Conservation (phyloP, 2,888 invertebrate species). For the Pheosia tremula region DNA sequence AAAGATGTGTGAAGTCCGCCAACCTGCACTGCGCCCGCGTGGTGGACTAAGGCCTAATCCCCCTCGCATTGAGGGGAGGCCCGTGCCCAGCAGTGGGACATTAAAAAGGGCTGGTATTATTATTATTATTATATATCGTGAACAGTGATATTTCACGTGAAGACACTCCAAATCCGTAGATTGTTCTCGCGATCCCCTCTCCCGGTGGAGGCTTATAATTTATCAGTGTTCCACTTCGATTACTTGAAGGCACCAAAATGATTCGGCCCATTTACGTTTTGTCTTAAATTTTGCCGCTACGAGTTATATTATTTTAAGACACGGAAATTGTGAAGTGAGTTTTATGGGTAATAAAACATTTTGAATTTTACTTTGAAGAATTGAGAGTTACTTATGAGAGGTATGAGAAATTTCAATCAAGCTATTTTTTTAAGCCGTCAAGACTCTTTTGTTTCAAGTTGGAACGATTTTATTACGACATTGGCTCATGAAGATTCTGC, state of each 20-base stretch:
- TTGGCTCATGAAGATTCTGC: no score
- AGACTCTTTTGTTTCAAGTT: no score
- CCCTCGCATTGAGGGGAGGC: no score
- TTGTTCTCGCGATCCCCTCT: constrained; percentile 44
- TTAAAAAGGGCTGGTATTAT: no score
- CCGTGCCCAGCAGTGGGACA: no score
- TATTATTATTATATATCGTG: background rate
- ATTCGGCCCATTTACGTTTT: constrained; percentile 71
- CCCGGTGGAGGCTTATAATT: constrained; percentile 53
- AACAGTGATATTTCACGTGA: constrained; percentile 3
- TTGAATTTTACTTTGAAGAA: background rate
- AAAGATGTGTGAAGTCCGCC: no score
- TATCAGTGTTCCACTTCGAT: constrained; percentile 74
- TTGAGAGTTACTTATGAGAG: background rate
- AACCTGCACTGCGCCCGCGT: no score
- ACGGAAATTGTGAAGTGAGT: constrained; percentile 20
- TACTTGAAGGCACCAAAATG: constrained; percentile 70
- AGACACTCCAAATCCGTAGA: constrained; percentile 19
- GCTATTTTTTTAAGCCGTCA: no score
- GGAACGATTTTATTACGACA: no score
- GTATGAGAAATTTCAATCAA: background rate
- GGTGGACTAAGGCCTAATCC: no score
- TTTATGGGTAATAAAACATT: constrained; percentile 1
- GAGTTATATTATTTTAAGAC: constrained; percentile 49
- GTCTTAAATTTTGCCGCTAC: constrained; percentile 56